Evolutionary conservation across 2,888 invertebrate species (phyloP).

Genomic region (Parasteatoda lunata): DNA sequence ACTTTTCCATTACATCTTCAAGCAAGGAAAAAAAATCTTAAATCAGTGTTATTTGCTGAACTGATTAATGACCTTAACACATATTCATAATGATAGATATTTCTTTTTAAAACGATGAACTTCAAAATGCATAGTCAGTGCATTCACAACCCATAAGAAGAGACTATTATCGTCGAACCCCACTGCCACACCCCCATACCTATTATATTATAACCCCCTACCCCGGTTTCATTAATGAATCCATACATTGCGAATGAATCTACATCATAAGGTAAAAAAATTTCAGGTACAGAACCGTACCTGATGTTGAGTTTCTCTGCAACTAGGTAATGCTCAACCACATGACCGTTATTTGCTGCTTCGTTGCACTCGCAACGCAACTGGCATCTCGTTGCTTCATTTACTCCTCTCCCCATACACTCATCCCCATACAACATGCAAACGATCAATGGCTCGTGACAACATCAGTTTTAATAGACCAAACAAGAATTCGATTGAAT

Average conservation of each 20-base stretch:
- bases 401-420: not conserved
- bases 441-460: conserved; percentile 15
- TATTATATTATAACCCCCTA: conserved; percentile 32
- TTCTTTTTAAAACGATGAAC: too few species aligned
- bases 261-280: conserved; percentile 18
- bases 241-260: conserved; percentile 51
- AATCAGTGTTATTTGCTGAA: too few species aligned
- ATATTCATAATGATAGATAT: too few species aligned
- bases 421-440: not conserved
- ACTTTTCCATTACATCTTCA: too few species aligned
- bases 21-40: too few species aligned
- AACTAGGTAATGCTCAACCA: conserved; percentile 26
- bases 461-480: conserved; percentile 16
- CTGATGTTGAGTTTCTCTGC: not conserved
- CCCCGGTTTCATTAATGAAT: conserved; percentile 38
- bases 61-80: too few species aligned
- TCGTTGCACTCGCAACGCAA: conserved; percentile 34
- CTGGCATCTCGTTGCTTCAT: conserved; percentile 21
- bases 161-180: conserved; percentile 35
- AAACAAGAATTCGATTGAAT: conserved; percentile 47
- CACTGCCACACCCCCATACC: conserved; percentile 12
- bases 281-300: conserved; percentile 26
- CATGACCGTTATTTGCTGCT: conserved; percentile 48
- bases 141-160: conserved; percentile 24
- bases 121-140: not conserved